Percentiles rank a stretch among this genome's conserved stretches.
These are phyloP conservation scores for Arion vulgaris DNA, from an alignment of 1,140 invertebrate genomes.

Conservation along the genomic window DNA sequence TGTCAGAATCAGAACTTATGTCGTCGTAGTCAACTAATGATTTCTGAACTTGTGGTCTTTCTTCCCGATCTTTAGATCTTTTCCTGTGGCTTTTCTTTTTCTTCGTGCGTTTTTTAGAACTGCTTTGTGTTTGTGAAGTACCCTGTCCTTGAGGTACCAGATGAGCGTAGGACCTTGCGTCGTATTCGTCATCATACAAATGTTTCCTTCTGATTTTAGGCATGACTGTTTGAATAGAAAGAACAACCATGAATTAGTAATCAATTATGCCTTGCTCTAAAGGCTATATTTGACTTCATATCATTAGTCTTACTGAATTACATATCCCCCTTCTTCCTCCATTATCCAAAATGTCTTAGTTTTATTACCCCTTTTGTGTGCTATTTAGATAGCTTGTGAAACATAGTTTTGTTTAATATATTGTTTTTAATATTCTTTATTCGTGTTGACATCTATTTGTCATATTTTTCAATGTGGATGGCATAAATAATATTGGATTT, in stretches of 20 bases:
- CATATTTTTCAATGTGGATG: not conserved
- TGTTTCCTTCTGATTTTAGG: slow-evolving; percentile 33
- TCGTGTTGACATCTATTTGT: not conserved
- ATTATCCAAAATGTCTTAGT: not conserved
- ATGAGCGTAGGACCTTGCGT: slow-evolving; percentile 64
- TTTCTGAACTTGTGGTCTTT: slow-evolving; percentile 52
- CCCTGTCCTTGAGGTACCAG: slow-evolving; percentile 51
- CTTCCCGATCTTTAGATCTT: slow-evolving; percentile 55
- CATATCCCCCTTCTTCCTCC: not conserved
- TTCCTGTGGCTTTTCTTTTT: slow-evolving; percentile 47
- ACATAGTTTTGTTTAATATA: not conserved
- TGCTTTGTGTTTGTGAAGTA: slow-evolving; percentile 12
- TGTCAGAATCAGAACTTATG: slow-evolving; percentile 59
- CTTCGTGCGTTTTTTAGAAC: slow-evolving; percentile 41
- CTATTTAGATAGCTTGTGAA: not conserved
- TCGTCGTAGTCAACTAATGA: slow-evolving; percentile 69
- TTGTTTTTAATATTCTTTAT: not conserved
- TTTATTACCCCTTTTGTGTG: not conserved
- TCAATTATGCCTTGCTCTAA: not conserved
- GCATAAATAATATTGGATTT: not conserved
- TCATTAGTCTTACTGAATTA: not conserved
- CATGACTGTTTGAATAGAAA: slow-evolving; percentile 19
- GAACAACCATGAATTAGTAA: not conserved
- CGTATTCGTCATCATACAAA: slow-evolving; percentile 56
- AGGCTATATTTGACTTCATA: no score